phyloP scores from a whole-genome alignment of 2,797 vertebrate species.

The Microtus obscurus region DNA sequence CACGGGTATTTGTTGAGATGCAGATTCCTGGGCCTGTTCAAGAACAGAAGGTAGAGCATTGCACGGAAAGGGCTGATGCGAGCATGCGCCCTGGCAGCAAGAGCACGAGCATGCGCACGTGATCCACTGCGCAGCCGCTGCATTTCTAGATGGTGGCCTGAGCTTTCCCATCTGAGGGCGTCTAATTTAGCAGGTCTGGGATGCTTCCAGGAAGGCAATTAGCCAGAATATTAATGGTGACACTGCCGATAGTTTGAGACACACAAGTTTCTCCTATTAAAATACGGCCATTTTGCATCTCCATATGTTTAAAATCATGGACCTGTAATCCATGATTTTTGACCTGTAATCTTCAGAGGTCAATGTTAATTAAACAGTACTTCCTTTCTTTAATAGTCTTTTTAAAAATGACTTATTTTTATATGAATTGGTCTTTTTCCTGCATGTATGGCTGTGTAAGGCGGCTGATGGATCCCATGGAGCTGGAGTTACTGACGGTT shows the following conservation, averaged over 20 bases:
- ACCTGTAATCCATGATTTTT: too few relatives aligned
- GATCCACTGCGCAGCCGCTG: too few relatives aligned
- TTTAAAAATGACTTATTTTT: background rate
- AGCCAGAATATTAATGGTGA: background rate
- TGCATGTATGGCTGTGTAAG: background rate
- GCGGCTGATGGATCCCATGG: background rate
- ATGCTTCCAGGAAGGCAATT: background rate
- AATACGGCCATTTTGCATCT: background rate
- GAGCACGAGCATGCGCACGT: background rate
- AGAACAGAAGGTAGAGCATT: background rate
- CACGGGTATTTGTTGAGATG: background rate
- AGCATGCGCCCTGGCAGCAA: too few relatives aligned
- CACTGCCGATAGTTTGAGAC: background rate
- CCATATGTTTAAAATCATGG: background rate
- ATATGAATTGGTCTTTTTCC: background rate
- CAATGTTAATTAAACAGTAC: background rate
- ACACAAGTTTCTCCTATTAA: background rate
- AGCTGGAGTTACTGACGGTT: background rate
- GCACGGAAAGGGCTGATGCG: fast-evolving
- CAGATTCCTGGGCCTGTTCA: background rate
- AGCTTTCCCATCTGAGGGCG: background rate
- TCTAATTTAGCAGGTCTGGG: background rate
- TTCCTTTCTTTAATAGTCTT: background rate
- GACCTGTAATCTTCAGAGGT: background rate
- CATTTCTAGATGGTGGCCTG: background rate